Base-by-base conservation (phyloP, 2,888 invertebrate species). In the Noctuana brunneofusca region DNA sequence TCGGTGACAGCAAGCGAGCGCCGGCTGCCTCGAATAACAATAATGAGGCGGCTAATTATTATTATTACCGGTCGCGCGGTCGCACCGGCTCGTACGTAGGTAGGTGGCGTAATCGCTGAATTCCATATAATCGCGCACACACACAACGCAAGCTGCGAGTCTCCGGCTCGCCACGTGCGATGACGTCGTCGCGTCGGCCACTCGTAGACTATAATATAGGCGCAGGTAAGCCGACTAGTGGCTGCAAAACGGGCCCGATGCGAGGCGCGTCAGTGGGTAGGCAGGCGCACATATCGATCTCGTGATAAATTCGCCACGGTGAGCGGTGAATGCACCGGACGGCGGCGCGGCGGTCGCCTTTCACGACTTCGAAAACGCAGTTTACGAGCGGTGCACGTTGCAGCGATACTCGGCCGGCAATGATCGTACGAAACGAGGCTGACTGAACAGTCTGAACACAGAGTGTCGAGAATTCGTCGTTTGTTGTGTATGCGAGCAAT, bases 301-400 rank as follows among this genome's bases (percentile, higher is more conserved):
- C 74, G 81, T 82, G 86, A 88, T 88, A 86, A 87, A 87, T 87
- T 87, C 83, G 86, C 85, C 82, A 82, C 81, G 80, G 80, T 73
- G 78, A 81, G 81, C 87, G 87, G 87, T 87, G 85, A 88, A 87
- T 83, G 87, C 85, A 86, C 83, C 80, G 81, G n/a, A n/a, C n/a
- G n/a, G n/a, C n/a, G n/a, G n/a, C n/a, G n/a, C n/a, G n/a, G n/a
- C n/a, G n/a, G n/a, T n/a, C n/a, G 71, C 87, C 89, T 87, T 87
- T 87, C 86, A 85, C 87, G 76, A 77, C 32, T 11, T 11, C 32
- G 81, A 83, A 83, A 85, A 84, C 78, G 80, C 82, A 81, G 82
- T 85, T 82, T 80, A 83, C 79, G 78, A 80, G 73, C 73, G 30
- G 43, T 16, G 57, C 49, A 52, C 55, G 30, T 24, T 62, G 58